These are phyloP conservation scores for Drosophila insularis DNA, from an alignment of 1,140 invertebrate species.

Conservation along the genomic window DNA sequence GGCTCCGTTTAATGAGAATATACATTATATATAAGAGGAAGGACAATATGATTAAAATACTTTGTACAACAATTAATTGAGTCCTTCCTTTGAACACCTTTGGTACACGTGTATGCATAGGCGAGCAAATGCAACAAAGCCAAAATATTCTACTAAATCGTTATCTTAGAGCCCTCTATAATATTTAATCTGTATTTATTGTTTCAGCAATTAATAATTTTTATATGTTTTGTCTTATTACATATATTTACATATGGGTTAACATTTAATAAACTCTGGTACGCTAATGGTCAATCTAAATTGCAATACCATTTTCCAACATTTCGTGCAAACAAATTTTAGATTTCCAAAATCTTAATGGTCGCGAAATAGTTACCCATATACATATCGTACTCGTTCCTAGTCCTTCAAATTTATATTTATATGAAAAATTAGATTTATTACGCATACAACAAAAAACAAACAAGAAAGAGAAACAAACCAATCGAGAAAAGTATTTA, in stretches of 20 bases:
- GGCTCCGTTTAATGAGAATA: conserved; percentile 22
- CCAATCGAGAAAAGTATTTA: conserved; percentile 69
- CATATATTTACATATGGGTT: conserved; percentile 12
- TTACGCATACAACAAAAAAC: conserved; percentile 24
- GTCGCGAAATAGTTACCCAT: conserved; percentile 36
- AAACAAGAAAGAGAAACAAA: conserved; percentile 19
- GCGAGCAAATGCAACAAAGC: conserved; percentile 43
- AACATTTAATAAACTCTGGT: not conserved
- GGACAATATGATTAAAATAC: conserved; percentile 6
- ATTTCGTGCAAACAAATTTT: not conserved
- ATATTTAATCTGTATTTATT: conserved; percentile 7
- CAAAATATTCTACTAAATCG: conserved; percentile 48
- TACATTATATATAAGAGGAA: not conserved
- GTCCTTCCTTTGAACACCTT: conserved; percentile 12
- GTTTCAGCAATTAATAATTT: not conserved
- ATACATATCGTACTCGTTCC: conserved; percentile 70
- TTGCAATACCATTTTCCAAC: not conserved
- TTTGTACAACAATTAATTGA: conserved; percentile 28
- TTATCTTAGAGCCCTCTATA: conserved; percentile 12
- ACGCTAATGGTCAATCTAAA: not conserved
- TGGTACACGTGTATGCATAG: conserved; percentile 17
- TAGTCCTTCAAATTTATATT: conserved; percentile 70
- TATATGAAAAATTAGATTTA: conserved; percentile 61
- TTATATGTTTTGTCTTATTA: conserved; percentile 28
- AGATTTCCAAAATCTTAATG: not conserved